phyloP scores from a whole-genome alignment of 2,888 invertebrate species.

The Drosophila differens region DNA sequence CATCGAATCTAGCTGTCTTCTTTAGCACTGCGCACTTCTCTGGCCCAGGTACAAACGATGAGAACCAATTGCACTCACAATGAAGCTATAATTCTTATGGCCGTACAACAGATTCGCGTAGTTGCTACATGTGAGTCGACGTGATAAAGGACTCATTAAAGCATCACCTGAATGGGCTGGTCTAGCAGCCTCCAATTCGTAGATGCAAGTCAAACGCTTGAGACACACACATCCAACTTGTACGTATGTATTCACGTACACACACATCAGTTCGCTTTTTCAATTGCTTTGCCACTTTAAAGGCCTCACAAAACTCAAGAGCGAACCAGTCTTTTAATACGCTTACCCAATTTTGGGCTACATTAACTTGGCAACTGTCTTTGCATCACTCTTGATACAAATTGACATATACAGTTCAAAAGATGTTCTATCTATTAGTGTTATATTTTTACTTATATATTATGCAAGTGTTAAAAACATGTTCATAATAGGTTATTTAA shows the following conservation, averaged over 20 bases:
- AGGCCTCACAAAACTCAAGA: constrained; percentile 61
- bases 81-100: constrained; percentile 78
- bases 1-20: constrained; percentile 43
- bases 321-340: constrained; percentile 75
- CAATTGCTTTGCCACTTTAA: constrained; percentile 79
- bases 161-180: constrained; percentile 81
- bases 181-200: constrained; percentile 70
- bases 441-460: not conserved
- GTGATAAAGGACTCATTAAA: constrained; percentile 82
- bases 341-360: constrained; percentile 11
- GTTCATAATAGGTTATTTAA: not conserved
- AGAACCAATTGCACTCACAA: constrained; percentile 68
- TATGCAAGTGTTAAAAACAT: too few species aligned
- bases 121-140: constrained; percentile 52
- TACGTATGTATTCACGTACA: not conserved
- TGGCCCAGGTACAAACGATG: constrained; percentile 39
- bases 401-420: not conserved
- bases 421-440: not conserved
- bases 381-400: not conserved
- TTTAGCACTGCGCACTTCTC: not conserved
- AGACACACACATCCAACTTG: constrained; percentile 16
- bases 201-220: constrained; percentile 36
- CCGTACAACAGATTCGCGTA: constrained; percentile 32
- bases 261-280: constrained; percentile 65
- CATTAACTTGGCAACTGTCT: constrained; percentile 19